Base-by-base conservation (phyloP, 2,113 vertebrate genomes). In the Grammomys surdaster region DNA sequence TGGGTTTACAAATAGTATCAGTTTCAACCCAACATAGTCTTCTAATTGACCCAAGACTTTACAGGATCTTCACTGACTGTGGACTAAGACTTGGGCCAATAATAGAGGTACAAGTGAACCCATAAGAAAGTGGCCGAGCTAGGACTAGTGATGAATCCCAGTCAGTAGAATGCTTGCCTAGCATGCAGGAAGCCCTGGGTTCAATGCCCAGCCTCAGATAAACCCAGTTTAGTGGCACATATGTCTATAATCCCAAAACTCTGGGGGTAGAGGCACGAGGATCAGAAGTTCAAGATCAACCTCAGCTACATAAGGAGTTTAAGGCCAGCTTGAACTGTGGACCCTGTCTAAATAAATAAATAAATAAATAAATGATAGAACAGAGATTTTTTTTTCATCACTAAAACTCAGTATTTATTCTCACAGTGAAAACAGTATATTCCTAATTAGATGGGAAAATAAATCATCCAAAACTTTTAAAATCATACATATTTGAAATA, bases 401-500 rank as follows among this genome's bases (percentile, higher is more conserved):
- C 48, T 84, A 33, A n/a, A 78, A 56, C 70, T 19, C 26, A 89
- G 36, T 33, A 56, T n/a, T 88, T 56, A 87, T n/a, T 2, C 63
- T 24, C n/a, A 84, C 43, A 51, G 31, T 51, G 9, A 7, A 89
- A 92, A 81, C 24, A 84, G 72, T 16, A 65, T 40, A 73, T 11
- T 54, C 26, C 46, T 80, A 88, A 76, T 77, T 11, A 51, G 12
- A 75, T 76, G 17, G 82, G 67, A 90, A 86, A 94, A 92, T 22
- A 85, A 85, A 43, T 36, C 80, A 87, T 56, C 22, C 48, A 51
- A 84, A 82, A 90, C 46, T 58, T 43, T 24, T 28, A 58, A 89
- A 93, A 72, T 91, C 28, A 76, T 33, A 73, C 58, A 22, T 82
- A 80, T 86, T 48, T 94, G 5, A 93, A 96, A 88, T 65, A 84